Evolutionary conservation across 2,888 invertebrate species (phyloP).

Genomic region (Keiferia lycopersicella): DNA sequence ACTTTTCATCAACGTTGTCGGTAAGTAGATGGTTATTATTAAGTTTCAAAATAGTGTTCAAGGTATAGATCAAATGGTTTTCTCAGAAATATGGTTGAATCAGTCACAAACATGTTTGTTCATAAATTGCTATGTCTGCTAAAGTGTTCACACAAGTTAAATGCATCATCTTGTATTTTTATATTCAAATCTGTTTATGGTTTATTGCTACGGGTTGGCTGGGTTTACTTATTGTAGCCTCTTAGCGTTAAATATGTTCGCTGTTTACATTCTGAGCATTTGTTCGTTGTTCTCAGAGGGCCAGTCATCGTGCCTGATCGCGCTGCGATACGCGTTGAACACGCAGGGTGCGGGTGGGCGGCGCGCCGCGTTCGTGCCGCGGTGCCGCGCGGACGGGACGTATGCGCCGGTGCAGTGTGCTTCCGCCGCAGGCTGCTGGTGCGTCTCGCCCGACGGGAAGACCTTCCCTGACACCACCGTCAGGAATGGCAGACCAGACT

Average conservation of each 20-base stretch:
- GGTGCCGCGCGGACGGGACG: constrained; percentile 91
- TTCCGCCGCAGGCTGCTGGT: constrained; percentile 92
- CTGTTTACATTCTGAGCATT: neutral
- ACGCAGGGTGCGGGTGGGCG: constrained; percentile 56
- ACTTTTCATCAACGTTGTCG: neutral
- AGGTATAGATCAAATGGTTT: too few species aligned
- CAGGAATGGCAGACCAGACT: constrained; percentile 85
- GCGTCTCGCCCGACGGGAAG: constrained; percentile 91
- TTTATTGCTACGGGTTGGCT: neutral
- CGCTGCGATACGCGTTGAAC: constrained; percentile 65
- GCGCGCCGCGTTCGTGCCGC: constrained; percentile 85
- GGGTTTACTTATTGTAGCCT: neutral
- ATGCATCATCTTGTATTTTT: neutral
- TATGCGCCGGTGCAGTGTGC: constrained; percentile 94
- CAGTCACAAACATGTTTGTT: constrained; percentile 14
- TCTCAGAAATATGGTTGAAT: constrained; percentile 8
- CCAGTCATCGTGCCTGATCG: constrained; percentile 77
- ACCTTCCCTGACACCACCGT: constrained; percentile 91
- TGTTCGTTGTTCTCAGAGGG: constrained; percentile 46
- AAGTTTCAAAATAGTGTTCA: too few species aligned
- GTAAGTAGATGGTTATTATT: too few species aligned
- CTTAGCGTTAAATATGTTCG: neutral
- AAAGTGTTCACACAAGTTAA: neutral
- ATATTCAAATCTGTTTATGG: neutral
- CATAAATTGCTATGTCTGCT: constrained; percentile 10